These are phyloP conservation scores for Enhydra lutris DNA, from an alignment of 2,113 vertebrate species.

Conservation along the genomic window DNA sequence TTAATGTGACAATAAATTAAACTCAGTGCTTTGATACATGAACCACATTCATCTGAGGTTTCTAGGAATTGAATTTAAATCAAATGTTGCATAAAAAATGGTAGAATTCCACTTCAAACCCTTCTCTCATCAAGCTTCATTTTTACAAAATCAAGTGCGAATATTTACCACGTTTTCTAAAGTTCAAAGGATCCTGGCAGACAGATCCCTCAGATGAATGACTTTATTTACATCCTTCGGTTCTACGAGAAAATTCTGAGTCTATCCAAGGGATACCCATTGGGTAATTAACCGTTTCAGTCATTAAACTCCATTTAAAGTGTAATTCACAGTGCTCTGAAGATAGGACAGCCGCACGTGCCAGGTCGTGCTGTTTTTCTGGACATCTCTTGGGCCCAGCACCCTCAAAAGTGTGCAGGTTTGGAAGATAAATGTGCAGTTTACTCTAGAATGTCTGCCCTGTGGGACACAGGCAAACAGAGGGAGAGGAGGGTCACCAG, in stretches of 20 bases:
- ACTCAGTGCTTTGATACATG: not conserved
- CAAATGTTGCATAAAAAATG: constrained; percentile 18
- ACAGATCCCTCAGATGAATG: not conserved
- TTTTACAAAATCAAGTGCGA: constrained; percentile 22
- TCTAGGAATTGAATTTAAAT: constrained; percentile 61
- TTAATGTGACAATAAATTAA: constrained; percentile 33
- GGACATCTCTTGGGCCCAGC: rapidly evolving
- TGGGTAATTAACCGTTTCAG: not conserved
- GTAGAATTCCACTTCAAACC: not conserved
- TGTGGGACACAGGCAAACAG: not conserved
- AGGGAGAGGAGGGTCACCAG: not conserved
- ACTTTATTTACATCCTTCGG: not conserved
- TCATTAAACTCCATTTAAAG: not conserved
- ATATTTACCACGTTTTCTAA: constrained; percentile 7
- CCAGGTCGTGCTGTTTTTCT: rapidly evolving
- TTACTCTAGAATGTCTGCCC: not conserved
- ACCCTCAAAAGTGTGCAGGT: rapidly evolving
- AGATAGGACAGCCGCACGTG: rapidly evolving
- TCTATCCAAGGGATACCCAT: not conserved
- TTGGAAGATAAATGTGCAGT: not conserved
- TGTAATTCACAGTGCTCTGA: not conserved
- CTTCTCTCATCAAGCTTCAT: not conserved
- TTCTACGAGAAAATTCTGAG: not conserved
- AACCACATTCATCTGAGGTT: not conserved
- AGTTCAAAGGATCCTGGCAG: constrained; percentile 9